phyloP scores from a whole-genome alignment of 1,140 invertebrate species.

The Aphelenchoides besseyi region DNA sequence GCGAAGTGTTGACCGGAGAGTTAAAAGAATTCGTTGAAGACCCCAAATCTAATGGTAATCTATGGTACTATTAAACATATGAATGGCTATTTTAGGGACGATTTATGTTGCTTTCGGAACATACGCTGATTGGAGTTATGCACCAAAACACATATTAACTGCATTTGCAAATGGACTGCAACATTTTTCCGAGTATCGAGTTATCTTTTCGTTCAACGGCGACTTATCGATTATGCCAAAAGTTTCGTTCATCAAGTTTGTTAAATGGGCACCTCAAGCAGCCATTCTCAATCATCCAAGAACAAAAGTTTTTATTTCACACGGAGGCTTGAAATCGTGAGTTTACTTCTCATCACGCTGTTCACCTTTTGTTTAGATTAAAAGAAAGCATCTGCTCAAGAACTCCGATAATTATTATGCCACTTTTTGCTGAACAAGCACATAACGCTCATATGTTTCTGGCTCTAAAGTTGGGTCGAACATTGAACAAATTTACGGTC shows the following conservation, averaged over 20 bases:
- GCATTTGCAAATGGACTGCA: constrained; percentile 37
- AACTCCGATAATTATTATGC: constrained; percentile 7
- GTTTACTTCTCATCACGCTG: not conserved
- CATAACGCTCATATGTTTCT: not conserved
- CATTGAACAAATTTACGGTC: constrained; percentile 12
- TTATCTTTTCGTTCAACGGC: constrained; percentile 48
- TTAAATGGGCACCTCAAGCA: constrained; percentile 43
- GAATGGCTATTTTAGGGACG: constrained; percentile 26
- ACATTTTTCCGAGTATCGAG: constrained; percentile 33
- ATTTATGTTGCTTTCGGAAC: constrained; percentile 52
- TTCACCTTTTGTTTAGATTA: constrained; percentile 7
- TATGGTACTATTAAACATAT: not conserved
- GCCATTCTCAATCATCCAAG: constrained; percentile 43
- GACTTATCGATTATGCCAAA: constrained; percentile 8
- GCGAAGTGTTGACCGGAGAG: constrained; percentile 10
- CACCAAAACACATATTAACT: constrained; percentile 33
- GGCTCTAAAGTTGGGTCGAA: not conserved
- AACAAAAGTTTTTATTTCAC: constrained; percentile 38
- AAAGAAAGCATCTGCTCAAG: constrained; percentile 6
- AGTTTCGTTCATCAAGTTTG: constrained; percentile 30
- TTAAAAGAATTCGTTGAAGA: constrained; percentile 33
- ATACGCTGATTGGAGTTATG: constrained; percentile 39
- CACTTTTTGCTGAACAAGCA: not conserved
- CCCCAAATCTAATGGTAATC: constrained; percentile 33
- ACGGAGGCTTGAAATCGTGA: constrained; percentile 46